Percentiles rank a stretch among this genome's conserved stretches.
Conservation (phyloP, 1,140 invertebrate species). For the Coelopa frigida region DNA sequence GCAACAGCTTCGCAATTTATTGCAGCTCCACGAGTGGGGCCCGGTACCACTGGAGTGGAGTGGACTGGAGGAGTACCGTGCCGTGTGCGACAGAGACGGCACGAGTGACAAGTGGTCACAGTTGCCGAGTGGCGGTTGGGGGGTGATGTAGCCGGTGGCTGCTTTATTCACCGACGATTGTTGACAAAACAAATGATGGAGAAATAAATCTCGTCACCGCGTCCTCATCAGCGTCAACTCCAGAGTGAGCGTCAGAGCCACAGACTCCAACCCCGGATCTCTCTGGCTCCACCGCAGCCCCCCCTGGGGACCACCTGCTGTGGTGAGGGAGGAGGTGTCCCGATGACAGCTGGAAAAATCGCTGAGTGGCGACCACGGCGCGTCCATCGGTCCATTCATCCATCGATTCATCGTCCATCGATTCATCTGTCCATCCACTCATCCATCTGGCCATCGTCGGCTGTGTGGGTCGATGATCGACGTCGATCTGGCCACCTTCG, state of each 20-base stretch:
- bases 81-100: not conserved
- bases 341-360: constrained; percentile 5
- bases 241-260: too few relatives aligned
- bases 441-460: too few relatives aligned
- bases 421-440: too few relatives aligned
- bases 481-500: too few relatives aligned
- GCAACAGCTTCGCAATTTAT: constrained; percentile 8
- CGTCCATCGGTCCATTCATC: not conserved
- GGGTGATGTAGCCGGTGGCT: not conserved
- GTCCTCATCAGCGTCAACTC: constrained; percentile 1
- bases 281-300: too few relatives aligned
- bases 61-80: not conserved
- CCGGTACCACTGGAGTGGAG: not conserved
- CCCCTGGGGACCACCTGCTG: not conserved
- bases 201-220: constrained; percentile 6
- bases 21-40: not conserved
- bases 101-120: not conserved
- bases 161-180: not conserved
- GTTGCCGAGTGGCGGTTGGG: not conserved
- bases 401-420: too few relatives aligned
- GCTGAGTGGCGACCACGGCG: not conserved
- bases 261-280: too few relatives aligned
- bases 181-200: constrained; percentile 4
- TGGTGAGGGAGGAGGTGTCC: not conserved
- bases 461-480: too few relatives aligned